A percentile compares a stretch with the other conserved stretches of the same genome.
These are phyloP conservation scores for Spinibarbus caldwelli DNA, from an alignment of 2,797 vertebrate genomes.

Conservation along the genomic window DNA sequence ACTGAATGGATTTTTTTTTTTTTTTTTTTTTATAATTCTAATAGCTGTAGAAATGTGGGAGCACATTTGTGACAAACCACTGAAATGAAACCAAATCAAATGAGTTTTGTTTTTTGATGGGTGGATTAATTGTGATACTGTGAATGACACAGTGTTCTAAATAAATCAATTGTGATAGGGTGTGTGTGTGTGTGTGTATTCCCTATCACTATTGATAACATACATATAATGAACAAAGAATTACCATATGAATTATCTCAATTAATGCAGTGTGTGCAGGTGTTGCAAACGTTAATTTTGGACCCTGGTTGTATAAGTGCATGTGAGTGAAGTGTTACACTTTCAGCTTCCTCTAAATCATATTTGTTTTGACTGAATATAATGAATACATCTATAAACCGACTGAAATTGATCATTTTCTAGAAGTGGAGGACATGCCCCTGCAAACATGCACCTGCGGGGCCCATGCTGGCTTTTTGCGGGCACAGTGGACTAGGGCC, in stretches of 20 bases:
- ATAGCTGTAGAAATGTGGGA: neutral
- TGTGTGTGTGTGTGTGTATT: neutral
- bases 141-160: neutral
- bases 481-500: no score
- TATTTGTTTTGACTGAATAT: slow-evolving; percentile 21
- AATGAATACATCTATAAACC: slow-evolving; percentile 8
- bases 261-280: no score
- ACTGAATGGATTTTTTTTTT: no score
- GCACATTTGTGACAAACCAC: neutral
- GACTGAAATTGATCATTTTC: neutral
- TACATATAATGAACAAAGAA: neutral
- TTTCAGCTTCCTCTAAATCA: neutral
- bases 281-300: neutral
- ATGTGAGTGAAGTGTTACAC: neutral
- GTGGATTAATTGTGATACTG: neutral
- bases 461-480: no score
- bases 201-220: no score
- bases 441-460: no score
- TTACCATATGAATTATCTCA: neutral
- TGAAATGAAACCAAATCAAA: neutral
- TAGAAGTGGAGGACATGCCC: neutral
- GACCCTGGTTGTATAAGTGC: neutral
- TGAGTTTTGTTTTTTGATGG: neutral
- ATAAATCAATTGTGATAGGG: neutral
- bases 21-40: neutral